These are phyloP conservation scores for Scatophagus argus DNA, from an alignment of 2,113 vertebrate genomes.

Conservation along the genomic window DNA sequence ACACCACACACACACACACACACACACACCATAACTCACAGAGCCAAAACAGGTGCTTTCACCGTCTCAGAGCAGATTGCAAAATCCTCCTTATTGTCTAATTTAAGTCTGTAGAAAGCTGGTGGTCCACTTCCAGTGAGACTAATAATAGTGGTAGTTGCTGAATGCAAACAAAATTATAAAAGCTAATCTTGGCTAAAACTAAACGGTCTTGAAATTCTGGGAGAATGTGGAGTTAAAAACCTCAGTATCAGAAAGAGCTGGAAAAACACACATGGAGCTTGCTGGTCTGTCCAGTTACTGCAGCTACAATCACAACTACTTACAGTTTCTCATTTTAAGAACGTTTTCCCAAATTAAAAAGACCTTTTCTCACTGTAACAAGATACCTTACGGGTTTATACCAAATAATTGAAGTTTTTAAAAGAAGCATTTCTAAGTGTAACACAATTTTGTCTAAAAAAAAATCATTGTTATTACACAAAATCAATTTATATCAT, in stretches of 20 bases:
- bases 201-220: not conserved
- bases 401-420: not conserved
- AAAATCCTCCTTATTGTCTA: too few species aligned
- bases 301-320: not conserved
- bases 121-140: too few species aligned
- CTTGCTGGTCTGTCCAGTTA: not conserved
- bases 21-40: slow-evolving; percentile 15
- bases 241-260: not conserved
- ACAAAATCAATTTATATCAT: not conserved
- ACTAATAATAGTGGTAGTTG: not conserved
- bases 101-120: not conserved
- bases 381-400: too few species aligned
- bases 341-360: not conserved
- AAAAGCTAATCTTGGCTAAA: not conserved
- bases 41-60: too few species aligned
- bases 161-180: not conserved
- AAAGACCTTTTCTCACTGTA: not conserved
- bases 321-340: not conserved
- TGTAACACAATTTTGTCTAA: not conserved
- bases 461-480: not conserved
- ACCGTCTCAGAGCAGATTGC: too few species aligned
- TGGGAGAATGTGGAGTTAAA: not conserved
- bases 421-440: not conserved
- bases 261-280: not conserved
- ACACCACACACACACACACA: slow-evolving; percentile 8